Evolutionary conservation across 2,888 invertebrate genomes (phyloP).

Genomic region (Sabatieria punctata): DNA sequence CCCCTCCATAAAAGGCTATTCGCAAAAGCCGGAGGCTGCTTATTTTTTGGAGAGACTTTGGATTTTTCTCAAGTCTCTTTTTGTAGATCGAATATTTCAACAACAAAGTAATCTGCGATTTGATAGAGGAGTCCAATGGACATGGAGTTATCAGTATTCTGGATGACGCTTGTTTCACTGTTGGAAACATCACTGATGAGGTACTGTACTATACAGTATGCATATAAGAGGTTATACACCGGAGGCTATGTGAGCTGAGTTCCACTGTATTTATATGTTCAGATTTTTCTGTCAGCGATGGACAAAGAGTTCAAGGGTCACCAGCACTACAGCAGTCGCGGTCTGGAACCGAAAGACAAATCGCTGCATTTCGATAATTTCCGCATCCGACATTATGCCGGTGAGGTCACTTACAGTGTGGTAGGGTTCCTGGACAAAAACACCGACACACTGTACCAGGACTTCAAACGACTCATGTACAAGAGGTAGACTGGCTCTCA

Average conservation of each 20-base stretch:
- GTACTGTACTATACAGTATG: conserved; percentile 20
- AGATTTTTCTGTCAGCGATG: conserved; percentile 77
- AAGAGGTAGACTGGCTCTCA: conserved; percentile 45
- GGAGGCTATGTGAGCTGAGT: too few species aligned
- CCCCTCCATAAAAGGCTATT: too few species aligned
- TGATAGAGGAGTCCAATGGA: conserved; percentile 80
- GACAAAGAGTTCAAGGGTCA: conserved; percentile 67
- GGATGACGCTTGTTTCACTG: conserved; percentile 90
- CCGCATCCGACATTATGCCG: conserved; percentile 70
- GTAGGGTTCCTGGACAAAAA: conserved; percentile 90
- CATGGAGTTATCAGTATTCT: conserved; percentile 76
- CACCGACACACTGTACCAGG: conserved; percentile 86
- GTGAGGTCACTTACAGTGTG: conserved; percentile 78
- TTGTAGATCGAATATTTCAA: conserved; percentile 82
- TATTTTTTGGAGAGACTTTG: too few species aligned
- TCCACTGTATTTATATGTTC: conserved; percentile 9
- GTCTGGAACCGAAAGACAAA: conserved; percentile 46
- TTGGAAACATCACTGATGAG: conserved; percentile 65
- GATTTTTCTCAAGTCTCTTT: too few species aligned
- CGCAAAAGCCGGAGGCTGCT: too few species aligned
- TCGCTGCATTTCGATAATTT: conserved; percentile 36
- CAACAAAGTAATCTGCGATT: conserved; percentile 84
- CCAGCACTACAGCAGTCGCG: conserved; percentile 63
- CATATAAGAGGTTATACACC: too few species aligned
- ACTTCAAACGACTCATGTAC: conserved; percentile 77